Conservation (phyloP, 1,140 invertebrate genomes). For the Eumeta japonica region DNA sequence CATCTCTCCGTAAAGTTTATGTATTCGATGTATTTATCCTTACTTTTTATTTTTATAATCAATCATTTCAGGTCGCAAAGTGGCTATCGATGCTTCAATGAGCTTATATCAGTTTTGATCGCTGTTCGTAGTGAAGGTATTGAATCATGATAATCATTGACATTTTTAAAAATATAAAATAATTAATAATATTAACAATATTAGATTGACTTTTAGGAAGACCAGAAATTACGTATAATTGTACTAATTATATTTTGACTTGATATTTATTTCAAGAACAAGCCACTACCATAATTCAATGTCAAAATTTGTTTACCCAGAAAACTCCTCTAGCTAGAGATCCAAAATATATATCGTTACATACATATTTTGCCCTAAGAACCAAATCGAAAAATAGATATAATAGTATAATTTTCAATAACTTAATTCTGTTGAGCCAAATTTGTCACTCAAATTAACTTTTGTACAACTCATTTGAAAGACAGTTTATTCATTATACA, state of each 20-base stretch:
- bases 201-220: background rate
- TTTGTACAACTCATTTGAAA: too few relatives aligned
- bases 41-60: constrained; percentile 2
- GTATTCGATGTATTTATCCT: constrained; percentile 2
- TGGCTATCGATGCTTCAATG: constrained; percentile 99
- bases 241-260: background rate
- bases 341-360: too few relatives aligned
- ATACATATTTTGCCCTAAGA: too few relatives aligned
- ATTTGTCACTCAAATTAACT: too few relatives aligned
- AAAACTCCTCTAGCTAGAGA: too few relatives aligned
- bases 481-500: too few relatives aligned
- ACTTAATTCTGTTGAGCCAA: too few relatives aligned
- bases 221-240: background rate
- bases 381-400: too few relatives aligned
- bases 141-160: too few relatives aligned
- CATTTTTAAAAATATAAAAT: constrained; percentile 2
- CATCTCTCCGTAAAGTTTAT: background rate
- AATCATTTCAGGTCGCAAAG: constrained; percentile 82
- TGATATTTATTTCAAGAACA: background rate
- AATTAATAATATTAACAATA: background rate
- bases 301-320: too few relatives aligned
- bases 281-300: too few relatives aligned
- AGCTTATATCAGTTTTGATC: constrained; percentile 99
- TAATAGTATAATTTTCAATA: too few relatives aligned
- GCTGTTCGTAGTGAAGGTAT: constrained; percentile 89